Percentiles rank a stretch among this genome's conserved stretches.
These are phyloP conservation scores for Eudasyphora cyanicolor DNA, from an alignment of 2,888 invertebrate species.

Conservation along the genomic window DNA sequence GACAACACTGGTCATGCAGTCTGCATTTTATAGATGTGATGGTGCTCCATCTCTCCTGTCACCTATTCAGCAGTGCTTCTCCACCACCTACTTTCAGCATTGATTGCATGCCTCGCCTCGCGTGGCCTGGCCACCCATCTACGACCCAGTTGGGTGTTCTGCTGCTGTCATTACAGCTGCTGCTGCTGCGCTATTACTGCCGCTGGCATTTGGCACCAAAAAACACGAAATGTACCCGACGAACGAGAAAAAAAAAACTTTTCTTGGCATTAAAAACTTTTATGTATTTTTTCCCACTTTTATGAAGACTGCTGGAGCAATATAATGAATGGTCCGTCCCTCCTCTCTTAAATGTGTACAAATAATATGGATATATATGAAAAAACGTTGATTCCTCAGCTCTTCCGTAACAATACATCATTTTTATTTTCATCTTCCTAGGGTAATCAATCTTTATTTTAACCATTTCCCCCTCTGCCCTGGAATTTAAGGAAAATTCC, in stretches of 20 bases:
- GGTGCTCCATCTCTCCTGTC: conserved; percentile 2
- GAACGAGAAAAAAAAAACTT: conserved; percentile 44
- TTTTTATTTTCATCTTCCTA: too few relatives aligned
- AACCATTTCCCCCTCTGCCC: too few relatives aligned
- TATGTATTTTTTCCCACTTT: conserved; percentile 62
- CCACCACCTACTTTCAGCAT: not conserved
- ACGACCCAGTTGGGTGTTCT: conserved; percentile 11
- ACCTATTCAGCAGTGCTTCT: not conserved
- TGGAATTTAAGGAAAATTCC: not conserved
- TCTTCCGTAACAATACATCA: too few relatives aligned
- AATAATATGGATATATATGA: not conserved
- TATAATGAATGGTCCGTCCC: not conserved
- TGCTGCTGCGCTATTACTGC: conserved; percentile 19
- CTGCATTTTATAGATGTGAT: conserved; percentile 4
- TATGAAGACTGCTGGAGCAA: conserved; percentile 57
- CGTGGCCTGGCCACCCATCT: not conserved
- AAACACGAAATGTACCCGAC: not conserved
- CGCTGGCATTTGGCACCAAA: conserved; percentile 24
- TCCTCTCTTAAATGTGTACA: not conserved
- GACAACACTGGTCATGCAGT: not conserved
- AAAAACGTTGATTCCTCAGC: too few relatives aligned
- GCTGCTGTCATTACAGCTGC: not conserved
- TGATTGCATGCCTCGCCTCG: not conserved
- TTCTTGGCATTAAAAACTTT: conserved; percentile 63
- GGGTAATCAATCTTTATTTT: not conserved